Evolutionary conservation across 2,113 vertebrate species (phyloP), one percentile per base, ranked within the genome.

Genomic region (Ceyx melanurus): DNA sequence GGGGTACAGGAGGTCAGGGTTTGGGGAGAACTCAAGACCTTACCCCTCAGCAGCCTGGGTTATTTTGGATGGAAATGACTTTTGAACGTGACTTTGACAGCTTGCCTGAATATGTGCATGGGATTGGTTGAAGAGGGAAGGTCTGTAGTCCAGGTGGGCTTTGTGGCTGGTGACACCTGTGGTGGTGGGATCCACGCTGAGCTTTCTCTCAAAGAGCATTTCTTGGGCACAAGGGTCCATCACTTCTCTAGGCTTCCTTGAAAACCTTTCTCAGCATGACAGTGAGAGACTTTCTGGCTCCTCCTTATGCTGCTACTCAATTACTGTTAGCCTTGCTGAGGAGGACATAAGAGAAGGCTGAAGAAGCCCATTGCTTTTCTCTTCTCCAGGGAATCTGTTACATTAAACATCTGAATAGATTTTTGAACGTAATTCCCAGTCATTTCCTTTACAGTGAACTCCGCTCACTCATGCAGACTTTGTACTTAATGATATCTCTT

Each of bases 401-500:
- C 79, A 93, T 91, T 95, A 94, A 96, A 95, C 88, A 96, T 95
- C 53, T 94, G 93, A 96, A 95, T 95, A 89, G 92, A 84, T 94
- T 95, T 94, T 93, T 94, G 64, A 90, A 88, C 15, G 7, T 78
- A 88, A 94, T 96, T 95, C 93, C 86, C 94, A 95, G 82, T 94
- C 57, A 93, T 88, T 96, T 96, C 57, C 92, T 96, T 88, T 92
- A 61, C 88, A 90, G 82, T 90, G 93, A 96, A 93, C 92, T 95
- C 93, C 8, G 87, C 91, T 94, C 92, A 88, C 85, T 96, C 31
- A 19, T 90, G 92, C 86, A 94, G 93, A 71, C 92, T 95, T 95
- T 93, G 73, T 94, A 90, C 92, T 94, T 95, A 96, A 96, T 96
- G 94, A 88, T 95, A 92, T 90, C 73, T 93, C 82, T 91, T 95